Evolutionary conservation across 1,140 invertebrate genomes (phyloP).

Genomic region (Drosophila funebris): DNA sequence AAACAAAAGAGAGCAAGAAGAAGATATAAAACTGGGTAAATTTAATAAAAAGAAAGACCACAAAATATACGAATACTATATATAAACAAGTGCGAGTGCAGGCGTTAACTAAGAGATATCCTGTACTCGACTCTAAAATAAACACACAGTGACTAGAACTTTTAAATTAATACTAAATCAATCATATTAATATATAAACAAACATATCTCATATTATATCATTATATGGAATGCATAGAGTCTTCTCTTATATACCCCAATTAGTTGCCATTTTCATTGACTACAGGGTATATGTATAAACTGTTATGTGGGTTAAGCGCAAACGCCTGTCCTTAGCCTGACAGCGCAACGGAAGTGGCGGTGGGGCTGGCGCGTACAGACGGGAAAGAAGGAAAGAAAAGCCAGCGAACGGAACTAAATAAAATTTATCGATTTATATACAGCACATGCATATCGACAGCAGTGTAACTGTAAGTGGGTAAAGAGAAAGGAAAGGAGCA

Average conservation of each 20-base stretch:
- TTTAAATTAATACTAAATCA: too few species aligned
- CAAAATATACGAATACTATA: not conserved
- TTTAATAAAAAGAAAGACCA: slow-evolving; percentile 24
- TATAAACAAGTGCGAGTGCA: not conserved
- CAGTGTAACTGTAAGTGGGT: not conserved
- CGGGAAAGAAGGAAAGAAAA: not conserved
- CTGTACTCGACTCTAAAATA: too few species aligned
- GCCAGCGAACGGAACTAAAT: slow-evolving; percentile 63
- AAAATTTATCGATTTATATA: slow-evolving; percentile 75
- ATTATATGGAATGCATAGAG: not conserved
- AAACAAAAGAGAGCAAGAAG: slow-evolving; percentile 29
- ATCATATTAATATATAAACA: too few species aligned
- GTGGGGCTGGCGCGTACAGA: not conserved
- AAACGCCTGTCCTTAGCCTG: slow-evolving; percentile 63
- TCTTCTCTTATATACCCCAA: not conserved
- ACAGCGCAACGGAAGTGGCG: slow-evolving; percentile 40
- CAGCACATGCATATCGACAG: slow-evolving; percentile 14
- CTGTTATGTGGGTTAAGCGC: slow-evolving; percentile 68
- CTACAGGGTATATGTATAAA: not conserved
- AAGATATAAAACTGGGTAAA: slow-evolving; percentile 25
- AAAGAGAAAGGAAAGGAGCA: not conserved
- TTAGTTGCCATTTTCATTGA: too few species aligned
- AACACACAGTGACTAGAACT: too few species aligned
- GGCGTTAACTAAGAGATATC: not conserved
- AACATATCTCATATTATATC: too few species aligned